Evolutionary conservation across 1,140 invertebrate species (phyloP), one percentile per base, ranked within the genome.

Genomic region (Drosophila ambigua): DNA sequence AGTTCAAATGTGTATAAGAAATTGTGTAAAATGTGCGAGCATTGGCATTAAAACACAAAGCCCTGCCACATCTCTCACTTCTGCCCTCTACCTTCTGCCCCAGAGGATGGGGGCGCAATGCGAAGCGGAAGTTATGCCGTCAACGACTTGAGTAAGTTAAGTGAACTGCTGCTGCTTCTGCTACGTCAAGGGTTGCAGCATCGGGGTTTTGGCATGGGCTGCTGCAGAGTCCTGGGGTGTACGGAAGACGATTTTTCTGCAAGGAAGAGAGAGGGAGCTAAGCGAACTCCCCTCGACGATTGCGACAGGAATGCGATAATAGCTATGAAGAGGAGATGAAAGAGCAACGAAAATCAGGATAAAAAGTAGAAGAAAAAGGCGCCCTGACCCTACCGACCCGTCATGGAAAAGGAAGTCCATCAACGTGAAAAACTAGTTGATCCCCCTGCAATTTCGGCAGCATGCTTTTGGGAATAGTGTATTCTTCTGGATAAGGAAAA

Each of bases 81-180:
- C 35, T 65, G 35, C 15, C 23, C 31, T 4, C 35, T 13, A 4
- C 35, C 35, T 7, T 28, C 23, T 48, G 49, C 3, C 11, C 35
- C 20, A 39, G 58, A 8, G 41, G 35, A 16, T 11, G 11, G 15
- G 23, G 39, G 28, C 44, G 55, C 51, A 51, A 67, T 72, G 65
- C 43, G 51, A 31, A 69, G 72, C 80, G 80, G 82, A 87, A 85
- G 82, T 82, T 87, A 87, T 85, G 82, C 82, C 75, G 79, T 81
- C 82, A 85, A 87, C 82, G 82, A 85, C 82, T 85, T 88, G 82
- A 87, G 83, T 87, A 79, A 88, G 74, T 87, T 85, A 88, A 82
- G 82, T 85, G 82, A 85, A 85, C 82, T 85, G 82, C 82, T 62
- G 65, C 68, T 68, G 73, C 63, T 20, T 20, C 20, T 77, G 23